Evolutionary conservation across 2,888 invertebrate species (phyloP), one percentile per base, ranked within the genome.

Genomic region (Cryptophagus acutangulus): DNA sequence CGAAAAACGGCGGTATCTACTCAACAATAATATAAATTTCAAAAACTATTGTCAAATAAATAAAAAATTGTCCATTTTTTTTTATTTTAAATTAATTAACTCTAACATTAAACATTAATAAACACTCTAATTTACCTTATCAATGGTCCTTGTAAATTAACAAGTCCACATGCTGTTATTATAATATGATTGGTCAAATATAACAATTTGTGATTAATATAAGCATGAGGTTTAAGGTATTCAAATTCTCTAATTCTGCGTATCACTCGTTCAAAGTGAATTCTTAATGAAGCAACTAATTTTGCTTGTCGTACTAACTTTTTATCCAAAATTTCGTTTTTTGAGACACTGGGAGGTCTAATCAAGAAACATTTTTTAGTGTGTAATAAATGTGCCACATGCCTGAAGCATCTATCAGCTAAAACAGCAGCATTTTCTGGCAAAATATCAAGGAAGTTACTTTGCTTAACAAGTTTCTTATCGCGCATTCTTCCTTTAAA

Each of bases 251-350:
- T 36, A 33, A 59, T 10, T 17, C 57, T 40, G 3, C 51, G 18
- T 17, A 62, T 61, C 2, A 57, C 55, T 36, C 60, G 38, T 50
- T 61, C 61, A 30, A 62, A 46, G 45, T 62, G 59, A 17, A 60
- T 61, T 39, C 58, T 33, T 15, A 60, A 44, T 30, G 51, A 48
- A n/a, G 57, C 54, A 12, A 59, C 55, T 39, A 41, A 34, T 38
- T 53, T 58, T 14, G 52, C 50, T 45, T 53, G 40, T 13, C 38
- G 36, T 8, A 51, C 55, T n/a, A n/a, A n/a, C n/a, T n/a, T n/a
- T 26, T 26, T 26, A 13, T 4, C 3, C n/a, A 3, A 3, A n/a
- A n/a, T n/a, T n/a, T n/a, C n/a, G n/a, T n/a, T n/a, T n/a, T n/a
- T n/a, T n/a, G n/a, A n/a, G 3, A 57, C 52, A 41, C 44, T 49